phyloP scores from a whole-genome alignment of 1,140 invertebrate species.

The Thaumetopoea pityocampa region DNA sequence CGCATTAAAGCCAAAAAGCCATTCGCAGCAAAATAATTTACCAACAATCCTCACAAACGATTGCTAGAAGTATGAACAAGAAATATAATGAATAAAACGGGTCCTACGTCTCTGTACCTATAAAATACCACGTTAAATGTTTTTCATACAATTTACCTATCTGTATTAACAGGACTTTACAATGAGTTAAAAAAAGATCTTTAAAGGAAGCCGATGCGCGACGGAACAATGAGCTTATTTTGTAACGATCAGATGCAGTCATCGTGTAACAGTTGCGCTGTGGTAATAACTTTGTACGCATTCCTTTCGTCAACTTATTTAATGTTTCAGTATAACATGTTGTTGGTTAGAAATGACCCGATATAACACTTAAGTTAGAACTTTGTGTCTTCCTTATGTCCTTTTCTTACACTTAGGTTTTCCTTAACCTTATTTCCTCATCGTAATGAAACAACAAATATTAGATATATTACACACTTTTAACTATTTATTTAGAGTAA shows the following conservation, averaged over 20 bases:
- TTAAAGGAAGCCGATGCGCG: conserved; percentile 31
- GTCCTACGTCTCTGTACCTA: conserved; percentile 30
- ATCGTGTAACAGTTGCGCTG: conserved; percentile 5
- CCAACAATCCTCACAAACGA: conserved; percentile 33
- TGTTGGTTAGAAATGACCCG: too few species aligned
- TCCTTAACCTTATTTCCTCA: too few species aligned
- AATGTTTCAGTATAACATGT: too few species aligned
- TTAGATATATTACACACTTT: too few species aligned
- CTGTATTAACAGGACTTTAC: conserved; percentile 36
- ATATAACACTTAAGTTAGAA: too few species aligned
- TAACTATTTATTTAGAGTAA: too few species aligned
- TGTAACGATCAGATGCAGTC: conserved; percentile 8
- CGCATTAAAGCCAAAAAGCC: too few species aligned
- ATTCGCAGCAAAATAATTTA: conserved; percentile 36
- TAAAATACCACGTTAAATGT: conserved; percentile 47
- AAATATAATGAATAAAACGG: conserved; percentile 22
- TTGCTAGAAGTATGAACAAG: conserved; percentile 25
- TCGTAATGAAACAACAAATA: too few species aligned
- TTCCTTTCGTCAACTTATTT: neutral
- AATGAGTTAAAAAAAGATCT: conserved; percentile 49
- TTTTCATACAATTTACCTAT: conserved; percentile 41
- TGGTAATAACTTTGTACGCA: neutral
- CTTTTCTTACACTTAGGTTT: too few species aligned
- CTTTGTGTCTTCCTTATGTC: too few species aligned
- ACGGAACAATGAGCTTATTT: conserved; percentile 4